Evolutionary conservation across 2,113 vertebrate species (phyloP).

Genomic region (Ursus arctos): DNA sequence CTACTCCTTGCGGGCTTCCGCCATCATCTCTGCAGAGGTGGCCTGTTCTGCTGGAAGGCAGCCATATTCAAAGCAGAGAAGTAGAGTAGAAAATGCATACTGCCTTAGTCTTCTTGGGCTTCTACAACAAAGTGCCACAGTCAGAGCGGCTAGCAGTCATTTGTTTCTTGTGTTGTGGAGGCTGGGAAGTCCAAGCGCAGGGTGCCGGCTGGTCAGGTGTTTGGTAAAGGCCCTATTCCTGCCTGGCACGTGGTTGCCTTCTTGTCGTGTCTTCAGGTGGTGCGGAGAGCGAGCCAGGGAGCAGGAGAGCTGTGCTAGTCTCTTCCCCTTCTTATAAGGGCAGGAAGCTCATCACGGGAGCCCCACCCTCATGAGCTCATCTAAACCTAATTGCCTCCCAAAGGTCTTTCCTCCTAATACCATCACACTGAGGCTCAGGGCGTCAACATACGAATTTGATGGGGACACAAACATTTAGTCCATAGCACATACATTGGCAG

Average conservation of each 20-base stretch:
- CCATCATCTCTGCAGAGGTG: background rate
- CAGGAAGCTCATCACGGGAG: background rate
- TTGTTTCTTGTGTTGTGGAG: background rate
- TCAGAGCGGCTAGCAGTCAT: background rate
- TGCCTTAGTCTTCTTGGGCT: background rate
- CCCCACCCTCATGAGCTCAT: background rate
- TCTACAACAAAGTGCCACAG: background rate
- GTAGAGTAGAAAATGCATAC: background rate
- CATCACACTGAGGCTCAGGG: accelerated
- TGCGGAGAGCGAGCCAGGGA: too few relatives aligned
- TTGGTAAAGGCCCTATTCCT: background rate
- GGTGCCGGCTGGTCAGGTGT: background rate
- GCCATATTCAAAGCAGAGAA: background rate
- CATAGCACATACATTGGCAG: background rate
- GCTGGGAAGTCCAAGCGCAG: background rate
- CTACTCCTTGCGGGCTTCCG: background rate
- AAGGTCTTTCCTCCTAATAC: background rate
- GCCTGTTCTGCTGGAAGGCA: background rate
- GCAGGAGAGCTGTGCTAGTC: background rate
- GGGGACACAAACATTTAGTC: background rate
- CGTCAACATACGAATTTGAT: background rate
- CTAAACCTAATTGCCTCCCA: background rate
- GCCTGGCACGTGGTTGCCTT: background rate
- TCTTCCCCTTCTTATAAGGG: background rate
- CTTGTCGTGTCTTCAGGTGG: background rate